phyloP scores from a whole-genome alignment of 2,797 vertebrate species.

The Psittacula derbiana region DNA sequence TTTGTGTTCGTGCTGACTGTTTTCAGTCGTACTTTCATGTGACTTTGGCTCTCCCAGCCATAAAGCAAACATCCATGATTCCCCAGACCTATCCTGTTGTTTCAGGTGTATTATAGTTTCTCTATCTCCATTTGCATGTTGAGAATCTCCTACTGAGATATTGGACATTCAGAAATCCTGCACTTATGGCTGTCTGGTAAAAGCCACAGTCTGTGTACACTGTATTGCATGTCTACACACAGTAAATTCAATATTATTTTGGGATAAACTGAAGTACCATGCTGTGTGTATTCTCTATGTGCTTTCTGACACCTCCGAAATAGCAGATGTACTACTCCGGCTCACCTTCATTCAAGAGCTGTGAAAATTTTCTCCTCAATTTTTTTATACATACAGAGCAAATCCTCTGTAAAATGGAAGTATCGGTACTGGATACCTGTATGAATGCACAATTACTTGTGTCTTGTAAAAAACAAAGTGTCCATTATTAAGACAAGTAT shows the following conservation, averaged over 20 bases:
- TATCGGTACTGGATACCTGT: not conserved
- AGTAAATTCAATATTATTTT: not conserved
- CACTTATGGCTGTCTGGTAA: accelerated
- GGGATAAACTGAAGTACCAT: not conserved
- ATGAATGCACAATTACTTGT: not conserved
- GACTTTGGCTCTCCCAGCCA: not conserved
- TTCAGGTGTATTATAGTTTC: not conserved
- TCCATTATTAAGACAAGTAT: not conserved
- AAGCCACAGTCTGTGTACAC: accelerated
- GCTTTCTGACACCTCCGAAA: not conserved
- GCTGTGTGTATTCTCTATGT: not conserved
- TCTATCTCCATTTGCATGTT: not conserved
- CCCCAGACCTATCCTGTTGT: not conserved
- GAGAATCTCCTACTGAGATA: not conserved
- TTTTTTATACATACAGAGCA: not conserved
- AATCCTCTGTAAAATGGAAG: not conserved
- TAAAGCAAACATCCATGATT: not conserved
- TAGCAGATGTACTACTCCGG: not conserved
- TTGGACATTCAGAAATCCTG: not conserved
- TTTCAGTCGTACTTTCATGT: not conserved
- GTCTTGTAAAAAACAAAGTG: not conserved
- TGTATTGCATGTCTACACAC: not conserved
- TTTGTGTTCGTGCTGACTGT: not conserved
- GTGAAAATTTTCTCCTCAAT: not conserved
- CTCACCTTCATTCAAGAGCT: not conserved